Evolutionary conservation across 2,113 vertebrate species (phyloP).

Genomic region (Phycodurus eques): DNA sequence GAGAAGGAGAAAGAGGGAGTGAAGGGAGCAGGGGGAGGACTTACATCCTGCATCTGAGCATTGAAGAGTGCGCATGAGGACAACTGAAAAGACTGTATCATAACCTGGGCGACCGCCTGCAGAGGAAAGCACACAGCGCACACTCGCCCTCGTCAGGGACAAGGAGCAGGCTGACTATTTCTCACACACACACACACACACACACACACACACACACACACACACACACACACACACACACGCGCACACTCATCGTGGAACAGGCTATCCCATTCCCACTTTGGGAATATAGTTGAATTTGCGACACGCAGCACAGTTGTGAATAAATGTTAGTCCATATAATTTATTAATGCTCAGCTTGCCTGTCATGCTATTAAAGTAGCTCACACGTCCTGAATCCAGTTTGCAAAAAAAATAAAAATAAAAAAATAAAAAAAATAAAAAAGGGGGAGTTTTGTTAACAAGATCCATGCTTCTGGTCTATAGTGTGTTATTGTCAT

Average conservation of each 20-base stretch:
- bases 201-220: slow-evolving; percentile 25
- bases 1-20: slow-evolving; percentile 9
- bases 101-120: slow-evolving; percentile 99
- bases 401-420: not conserved
- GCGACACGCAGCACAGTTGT: slow-evolving; percentile 5
- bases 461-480: not conserved
- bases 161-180: slow-evolving; percentile 41
- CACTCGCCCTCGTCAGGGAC: slow-evolving; percentile 72
- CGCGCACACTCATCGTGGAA: slow-evolving; percentile 24
- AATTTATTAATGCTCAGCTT: slow-evolving; percentile 24
- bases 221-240: slow-evolving; percentile 14
- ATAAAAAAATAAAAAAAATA: too few species aligned
- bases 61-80: slow-evolving; percentile 98
- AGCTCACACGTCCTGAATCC: not conserved
- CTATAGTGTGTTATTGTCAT: not conserved
- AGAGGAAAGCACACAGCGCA: slow-evolving; percentile 84
- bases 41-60: slow-evolving; percentile 99
- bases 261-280: slow-evolving; percentile 22
- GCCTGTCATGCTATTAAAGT: slow-evolving; percentile 47
- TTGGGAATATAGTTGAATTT: slow-evolving; percentile 28
- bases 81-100: slow-evolving; percentile 99
- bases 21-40: slow-evolving; percentile 44
- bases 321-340: slow-evolving; percentile 29
- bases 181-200: slow-evolving; percentile 20
- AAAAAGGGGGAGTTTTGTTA: not conserved